A percentile compares a stretch with the other conserved stretches of the same genome.
phyloP scores from a whole-genome alignment of 2,797 vertebrate genomes.

The Siniperca scherzeri region DNA sequence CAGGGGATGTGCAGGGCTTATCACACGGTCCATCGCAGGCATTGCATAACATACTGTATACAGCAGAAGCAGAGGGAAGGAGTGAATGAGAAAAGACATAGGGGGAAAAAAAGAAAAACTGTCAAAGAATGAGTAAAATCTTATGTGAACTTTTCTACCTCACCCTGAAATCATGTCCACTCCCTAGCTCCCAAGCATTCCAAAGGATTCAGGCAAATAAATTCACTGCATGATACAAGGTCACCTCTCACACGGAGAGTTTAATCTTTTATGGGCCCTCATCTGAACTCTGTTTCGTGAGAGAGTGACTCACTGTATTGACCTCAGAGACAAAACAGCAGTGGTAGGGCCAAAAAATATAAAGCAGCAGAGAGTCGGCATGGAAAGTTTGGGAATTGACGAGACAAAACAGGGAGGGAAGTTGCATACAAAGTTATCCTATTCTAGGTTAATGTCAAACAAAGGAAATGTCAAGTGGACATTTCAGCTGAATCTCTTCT shows the following conservation, averaged over 20 bases:
- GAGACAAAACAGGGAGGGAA: constrained; percentile 47
- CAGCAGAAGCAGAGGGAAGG: constrained; percentile 13
- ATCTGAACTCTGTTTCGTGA: constrained; percentile 68
- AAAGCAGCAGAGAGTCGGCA: constrained; percentile 44
- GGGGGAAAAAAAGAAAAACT: background rate
- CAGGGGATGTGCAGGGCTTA: constrained; percentile 89
- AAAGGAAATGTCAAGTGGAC: constrained; percentile 33
- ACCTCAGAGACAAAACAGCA: constrained; percentile 70
- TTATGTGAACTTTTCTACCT: constrained; percentile 47
- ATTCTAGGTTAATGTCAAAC: constrained; percentile 29
- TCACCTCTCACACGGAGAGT: constrained; percentile 66
- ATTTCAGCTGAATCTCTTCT: constrained; percentile 26
- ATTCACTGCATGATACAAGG: constrained; percentile 64
- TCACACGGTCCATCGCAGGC: constrained; percentile 96
- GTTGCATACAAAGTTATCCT: constrained; percentile 23
- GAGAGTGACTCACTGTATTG: constrained; percentile 73
- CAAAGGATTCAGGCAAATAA: constrained; percentile 65
- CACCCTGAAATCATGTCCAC: constrained; percentile 60
- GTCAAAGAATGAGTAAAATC: constrained; percentile 31
- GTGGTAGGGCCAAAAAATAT: constrained; percentile 55
- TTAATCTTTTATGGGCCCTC: constrained; percentile 70
- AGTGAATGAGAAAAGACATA: constrained; percentile 8
- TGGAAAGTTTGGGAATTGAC: constrained; percentile 53
- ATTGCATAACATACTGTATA: constrained; percentile 93
- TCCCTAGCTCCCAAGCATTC: constrained; percentile 62